Evolutionary conservation across 1,140 invertebrate genomes (phyloP).

Genomic region (Lycorma delicatula): DNA sequence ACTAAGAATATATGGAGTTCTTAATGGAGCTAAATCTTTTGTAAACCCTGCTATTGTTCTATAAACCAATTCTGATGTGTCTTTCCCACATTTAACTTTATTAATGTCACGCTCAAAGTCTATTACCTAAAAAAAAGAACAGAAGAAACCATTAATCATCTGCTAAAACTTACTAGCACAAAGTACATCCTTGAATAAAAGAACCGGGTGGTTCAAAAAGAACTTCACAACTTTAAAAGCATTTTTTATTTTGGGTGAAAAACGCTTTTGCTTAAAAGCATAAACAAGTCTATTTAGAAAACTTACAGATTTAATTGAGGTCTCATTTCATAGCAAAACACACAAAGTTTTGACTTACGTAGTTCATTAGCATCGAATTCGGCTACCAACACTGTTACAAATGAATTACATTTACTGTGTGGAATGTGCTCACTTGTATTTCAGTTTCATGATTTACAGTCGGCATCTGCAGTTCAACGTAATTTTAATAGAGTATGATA

Average conservation of each 20-base stretch:
- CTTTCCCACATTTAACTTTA: conserved; percentile 55
- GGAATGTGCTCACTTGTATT: no score
- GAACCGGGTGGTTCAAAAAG: background rate
- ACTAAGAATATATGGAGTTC: conserved; percentile 38
- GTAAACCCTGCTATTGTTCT: conserved; percentile 78
- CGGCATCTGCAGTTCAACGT: no score
- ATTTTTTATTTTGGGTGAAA: conserved; percentile 1
- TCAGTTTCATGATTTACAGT: no score
- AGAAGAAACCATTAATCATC: background rate
- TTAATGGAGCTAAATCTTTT: conserved; percentile 60
- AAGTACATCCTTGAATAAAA: background rate
- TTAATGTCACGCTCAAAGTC: conserved; percentile 84
- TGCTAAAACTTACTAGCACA: background rate
- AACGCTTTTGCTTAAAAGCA: background rate
- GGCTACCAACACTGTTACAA: no score
- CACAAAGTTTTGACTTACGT: no score
- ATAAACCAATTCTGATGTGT: conserved; percentile 57
- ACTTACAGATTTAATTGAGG: background rate
- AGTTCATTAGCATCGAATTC: no score
- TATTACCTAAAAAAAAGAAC: conserved; percentile 52
- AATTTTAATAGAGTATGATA: no score
- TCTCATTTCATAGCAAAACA: conserved; percentile 11
- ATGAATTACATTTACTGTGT: no score
- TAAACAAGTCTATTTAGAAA: conserved; percentile 6
- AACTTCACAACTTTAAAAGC: background rate